Percentiles rank a stretch among this genome's conserved stretches.
Evolutionary conservation across 2,797 vertebrate species (phyloP).

Genomic region (Pseudomugil tenellus): DNA sequence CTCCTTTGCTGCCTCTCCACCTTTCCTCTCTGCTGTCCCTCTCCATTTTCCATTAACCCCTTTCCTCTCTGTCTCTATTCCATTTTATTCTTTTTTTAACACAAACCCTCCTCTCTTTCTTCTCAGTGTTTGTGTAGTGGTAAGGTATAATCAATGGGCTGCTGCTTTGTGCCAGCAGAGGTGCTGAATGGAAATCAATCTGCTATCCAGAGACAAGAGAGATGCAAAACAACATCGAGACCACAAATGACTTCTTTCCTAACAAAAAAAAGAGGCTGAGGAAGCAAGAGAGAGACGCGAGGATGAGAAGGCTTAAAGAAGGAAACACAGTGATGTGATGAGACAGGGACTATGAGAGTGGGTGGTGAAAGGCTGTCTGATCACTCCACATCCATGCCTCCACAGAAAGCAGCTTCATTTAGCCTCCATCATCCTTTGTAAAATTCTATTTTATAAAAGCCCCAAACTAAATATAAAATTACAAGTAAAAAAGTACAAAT

Average conservation of each 20-base stretch:
- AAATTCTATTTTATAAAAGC: slow-evolving; percentile 18
- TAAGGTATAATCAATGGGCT: slow-evolving; percentile 67
- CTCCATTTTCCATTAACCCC: slow-evolving; percentile 12
- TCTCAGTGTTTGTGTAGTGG: slow-evolving; percentile 58
- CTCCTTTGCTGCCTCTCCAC: background rate
- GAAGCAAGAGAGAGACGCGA: background rate
- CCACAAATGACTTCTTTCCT: slow-evolving; percentile 27
- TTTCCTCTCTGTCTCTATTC: slow-evolving; percentile 9
- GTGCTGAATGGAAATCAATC: slow-evolving; percentile 73
- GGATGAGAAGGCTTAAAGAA: slow-evolving; percentile 14
- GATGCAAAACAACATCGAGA: slow-evolving; percentile 47
- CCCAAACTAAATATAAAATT: slow-evolving; percentile 19
- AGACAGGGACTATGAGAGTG: background rate
- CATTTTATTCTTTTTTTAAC: background rate
- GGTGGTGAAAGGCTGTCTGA: slow-evolving; percentile 14
- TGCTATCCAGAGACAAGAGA: slow-evolving; percentile 60
- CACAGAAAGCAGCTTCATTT: slow-evolving; percentile 25
- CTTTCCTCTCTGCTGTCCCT: background rate
- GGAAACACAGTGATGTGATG: slow-evolving; percentile 28
- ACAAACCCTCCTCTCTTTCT: background rate
- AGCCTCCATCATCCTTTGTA: background rate
- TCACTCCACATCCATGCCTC: slow-evolving; percentile 19
- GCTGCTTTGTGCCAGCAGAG: slow-evolving; percentile 55
- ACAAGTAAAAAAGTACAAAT: slow-evolving; percentile 16
- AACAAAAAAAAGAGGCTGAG: background rate